phyloP scores from a whole-genome alignment of 2,113 vertebrate genomes.

The Platichthys flesus region DNA sequence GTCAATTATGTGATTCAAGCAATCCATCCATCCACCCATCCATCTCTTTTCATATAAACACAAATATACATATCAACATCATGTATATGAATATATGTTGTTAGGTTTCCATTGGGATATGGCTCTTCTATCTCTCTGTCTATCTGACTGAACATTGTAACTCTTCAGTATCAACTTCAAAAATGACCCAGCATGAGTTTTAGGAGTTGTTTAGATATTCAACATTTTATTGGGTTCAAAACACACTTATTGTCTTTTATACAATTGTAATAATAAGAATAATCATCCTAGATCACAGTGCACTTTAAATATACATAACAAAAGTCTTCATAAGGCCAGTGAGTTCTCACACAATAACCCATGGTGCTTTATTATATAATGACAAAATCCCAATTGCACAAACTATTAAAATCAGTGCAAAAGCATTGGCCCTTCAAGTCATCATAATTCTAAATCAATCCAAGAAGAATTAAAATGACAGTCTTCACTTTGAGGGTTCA shows the following conservation, averaged over 20 bases:
- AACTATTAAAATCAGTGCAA: constrained; percentile 59
- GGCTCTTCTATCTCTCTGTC: too few relatives aligned
- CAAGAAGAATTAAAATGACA: too few relatives aligned
- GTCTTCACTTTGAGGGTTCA: too few relatives aligned
- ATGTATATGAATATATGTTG: too few relatives aligned
- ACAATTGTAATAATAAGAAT: constrained; percentile 7
- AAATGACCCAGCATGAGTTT: neutral
- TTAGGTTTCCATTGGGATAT: too few relatives aligned
- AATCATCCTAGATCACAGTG: constrained; percentile 5
- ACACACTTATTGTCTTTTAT: neutral
- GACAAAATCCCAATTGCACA: constrained; percentile 45
- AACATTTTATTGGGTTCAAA: constrained; percentile 4
- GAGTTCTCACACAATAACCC: constrained; percentile 33
- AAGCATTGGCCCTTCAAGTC: constrained; percentile 32
- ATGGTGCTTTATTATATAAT: constrained; percentile 46
- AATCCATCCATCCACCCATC: too few relatives aligned
- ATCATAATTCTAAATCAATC: neutral
- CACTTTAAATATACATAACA: constrained; percentile 6
- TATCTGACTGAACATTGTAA: too few relatives aligned
- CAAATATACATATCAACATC: too few relatives aligned
- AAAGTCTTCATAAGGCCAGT: neutral
- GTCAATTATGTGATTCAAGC: too few relatives aligned
- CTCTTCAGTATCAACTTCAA: too few relatives aligned
- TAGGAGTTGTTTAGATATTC: neutral
- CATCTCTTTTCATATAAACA: too few relatives aligned